Evolutionary conservation across 2,888 invertebrate species (phyloP), one percentile per base, ranked within the genome.

Genomic region (Antitype chi): DNA sequence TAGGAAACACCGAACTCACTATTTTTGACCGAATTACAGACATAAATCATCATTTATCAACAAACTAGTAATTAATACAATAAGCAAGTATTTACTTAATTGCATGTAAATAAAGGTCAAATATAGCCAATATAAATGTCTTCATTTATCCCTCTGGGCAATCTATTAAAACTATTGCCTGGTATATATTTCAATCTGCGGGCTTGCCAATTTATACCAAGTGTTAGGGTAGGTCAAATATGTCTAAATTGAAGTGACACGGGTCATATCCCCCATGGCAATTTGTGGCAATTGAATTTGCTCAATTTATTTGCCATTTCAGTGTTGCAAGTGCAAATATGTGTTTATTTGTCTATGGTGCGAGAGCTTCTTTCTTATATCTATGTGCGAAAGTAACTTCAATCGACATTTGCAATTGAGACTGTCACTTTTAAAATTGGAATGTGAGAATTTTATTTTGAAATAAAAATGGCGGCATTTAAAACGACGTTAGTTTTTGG

Each of bases 251-350:
- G 69, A 76, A 71, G 55, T 76, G n/a, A 62, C 70, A 68, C 25
- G 60, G 76, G 60, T 74, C 59, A 55, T 64, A 32, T 75, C 84
- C 87, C 82, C 84, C 62, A 80, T 82, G 53, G 69, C 64, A 55
- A 68, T 76, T 84, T 38, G 38, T 60, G 74, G 32, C 77, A 79
- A 76, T 84, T 81, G 69, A 84, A 80, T 84, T 85, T 78, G 74
- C 49, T 57, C 81, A 82, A 88, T 88, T 85, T 82, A 85, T 82
- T 81, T 80, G 63, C 74, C 74, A 71, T 83, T 80, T 74, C 62
- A 11, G 59, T 28, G 25, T 76, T 76, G 69, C 70, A 60, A 60
- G 47, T 72, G 43, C 32, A 80, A 64, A 62, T 72, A 59, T 53
- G 23, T 49, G 32, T 49, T 20, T 68, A 73, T 84, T 73, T 67